Evolutionary conservation across 2,888 invertebrate genomes (phyloP).

Genomic region (Luperina nickerlii): DNA sequence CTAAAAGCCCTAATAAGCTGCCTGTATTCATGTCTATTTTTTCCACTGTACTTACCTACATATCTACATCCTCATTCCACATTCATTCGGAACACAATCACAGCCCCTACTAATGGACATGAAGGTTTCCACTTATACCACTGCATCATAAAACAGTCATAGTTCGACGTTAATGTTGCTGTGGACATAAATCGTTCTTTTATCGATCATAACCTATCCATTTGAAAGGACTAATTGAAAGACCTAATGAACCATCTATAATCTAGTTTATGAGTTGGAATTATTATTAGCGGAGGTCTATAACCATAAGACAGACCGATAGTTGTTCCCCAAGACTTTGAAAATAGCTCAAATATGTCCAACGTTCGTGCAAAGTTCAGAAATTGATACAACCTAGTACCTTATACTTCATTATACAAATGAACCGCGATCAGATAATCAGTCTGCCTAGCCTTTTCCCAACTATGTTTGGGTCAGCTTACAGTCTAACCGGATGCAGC

Average conservation of each 20-base stretch:
- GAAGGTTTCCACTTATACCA: conserved; percentile 59
- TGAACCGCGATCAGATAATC: neutral
- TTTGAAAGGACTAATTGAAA: conserved; percentile 43
- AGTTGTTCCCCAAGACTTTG: neutral
- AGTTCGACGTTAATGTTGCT: conserved; percentile 34
- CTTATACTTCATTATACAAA: neutral
- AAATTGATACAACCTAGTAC: neutral
- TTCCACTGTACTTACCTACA: conserved; percentile 10
- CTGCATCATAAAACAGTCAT: conserved; percentile 61
- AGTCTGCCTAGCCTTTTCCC: neutral
- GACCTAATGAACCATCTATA: conserved; percentile 20
- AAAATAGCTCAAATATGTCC: neutral
- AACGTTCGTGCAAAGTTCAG: conserved; percentile 3
- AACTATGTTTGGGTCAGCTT: neutral
- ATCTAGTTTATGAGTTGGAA: conserved; percentile 24
- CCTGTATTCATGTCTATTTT: too few species aligned
- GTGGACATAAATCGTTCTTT: conserved; percentile 32
- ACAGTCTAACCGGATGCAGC: neutral
- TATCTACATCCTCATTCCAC: conserved; percentile 67
- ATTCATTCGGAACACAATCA: conserved; percentile 73
- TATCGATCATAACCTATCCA: conserved; percentile 36
- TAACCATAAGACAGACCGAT: conserved; percentile 22
- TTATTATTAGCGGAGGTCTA: conserved; percentile 2
- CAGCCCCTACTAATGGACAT: conserved; percentile 66
- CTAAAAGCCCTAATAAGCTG: neutral